phyloP scores from a whole-genome alignment of 2,797 vertebrate species.

The Urocyon cinereoargenteus region DNA sequence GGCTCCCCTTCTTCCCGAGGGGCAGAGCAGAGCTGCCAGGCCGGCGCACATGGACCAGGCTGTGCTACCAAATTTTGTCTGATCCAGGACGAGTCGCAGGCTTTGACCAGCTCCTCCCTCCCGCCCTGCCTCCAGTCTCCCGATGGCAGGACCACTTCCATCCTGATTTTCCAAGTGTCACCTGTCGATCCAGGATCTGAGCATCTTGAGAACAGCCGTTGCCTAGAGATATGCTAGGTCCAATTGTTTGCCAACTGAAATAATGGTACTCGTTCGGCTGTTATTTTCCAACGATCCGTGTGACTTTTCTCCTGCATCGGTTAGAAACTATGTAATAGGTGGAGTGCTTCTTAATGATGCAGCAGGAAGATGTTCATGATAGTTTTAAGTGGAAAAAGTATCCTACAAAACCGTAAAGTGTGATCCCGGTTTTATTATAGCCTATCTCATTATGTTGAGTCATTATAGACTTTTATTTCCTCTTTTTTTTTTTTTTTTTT shows the following conservation, averaged over 20 bases:
- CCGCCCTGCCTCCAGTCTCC: background rate
- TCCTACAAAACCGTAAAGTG: slow-evolving; percentile 9
- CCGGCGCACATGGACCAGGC: background rate
- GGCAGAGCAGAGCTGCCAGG: background rate
- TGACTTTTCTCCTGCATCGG: background rate
- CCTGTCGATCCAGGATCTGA: background rate
- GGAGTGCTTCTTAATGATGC: background rate
- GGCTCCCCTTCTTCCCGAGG: background rate
- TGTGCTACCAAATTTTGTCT: background rate
- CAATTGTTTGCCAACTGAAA: slow-evolving; percentile 19
- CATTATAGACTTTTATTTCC: slow-evolving; percentile 21
- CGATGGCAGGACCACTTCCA: background rate
- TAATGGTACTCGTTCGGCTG: background rate
- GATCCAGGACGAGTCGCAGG: background rate
- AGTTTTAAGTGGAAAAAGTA: slow-evolving; percentile 8
- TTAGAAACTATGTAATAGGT: background rate
- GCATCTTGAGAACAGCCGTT: slow-evolving; percentile 47
- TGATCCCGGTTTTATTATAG: background rate
- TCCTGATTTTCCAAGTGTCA: slow-evolving; percentile 24
- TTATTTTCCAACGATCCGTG: background rate
- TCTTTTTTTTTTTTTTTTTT: background rate
- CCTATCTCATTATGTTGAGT: background rate
- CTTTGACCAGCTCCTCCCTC: background rate
- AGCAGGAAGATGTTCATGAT: background rate
- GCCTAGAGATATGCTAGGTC: background rate